Percentiles rank a stretch among this genome's conserved stretches.
phyloP scores from a whole-genome alignment of 2,888 invertebrate genomes.

The Drosophila maculinotata region DNA sequence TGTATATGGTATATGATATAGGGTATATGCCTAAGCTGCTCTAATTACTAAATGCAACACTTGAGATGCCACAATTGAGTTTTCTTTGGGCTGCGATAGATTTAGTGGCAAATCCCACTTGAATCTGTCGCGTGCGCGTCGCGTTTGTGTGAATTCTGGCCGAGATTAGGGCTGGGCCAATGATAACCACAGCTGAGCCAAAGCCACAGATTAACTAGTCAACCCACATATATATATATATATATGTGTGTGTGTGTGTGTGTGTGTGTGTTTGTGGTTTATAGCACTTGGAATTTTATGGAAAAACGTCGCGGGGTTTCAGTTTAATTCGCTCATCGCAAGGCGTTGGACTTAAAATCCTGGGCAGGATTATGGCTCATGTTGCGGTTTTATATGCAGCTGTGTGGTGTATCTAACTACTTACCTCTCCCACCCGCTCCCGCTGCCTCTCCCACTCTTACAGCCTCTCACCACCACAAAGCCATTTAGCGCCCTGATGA shows the following conservation, averaged over 20 bases:
- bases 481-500: constrained; percentile 74
- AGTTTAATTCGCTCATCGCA: constrained; percentile 56
- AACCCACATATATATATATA: constrained; percentile 13
- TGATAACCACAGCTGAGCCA: constrained; percentile 57
- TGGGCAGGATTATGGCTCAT: constrained; percentile 48
- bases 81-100: constrained; percentile 16
- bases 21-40: constrained; percentile 42
- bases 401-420: constrained; percentile 23
- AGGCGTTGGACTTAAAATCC: constrained; percentile 55
- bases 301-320: constrained; percentile 51
- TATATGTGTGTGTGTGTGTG: constrained; percentile 9
- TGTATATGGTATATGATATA: constrained; percentile 8
- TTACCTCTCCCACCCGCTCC: neutral
- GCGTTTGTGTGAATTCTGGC: constrained; percentile 58
- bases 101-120: constrained; percentile 47
- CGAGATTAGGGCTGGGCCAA: constrained; percentile 61
- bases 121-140: constrained; percentile 67
- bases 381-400: constrained; percentile 58
- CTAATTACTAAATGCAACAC: constrained; percentile 64
- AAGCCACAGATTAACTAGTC: constrained; percentile 65
- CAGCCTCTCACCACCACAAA: constrained; percentile 40
- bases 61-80: constrained; percentile 33
- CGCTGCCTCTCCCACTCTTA: constrained; percentile 5
- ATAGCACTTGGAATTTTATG: constrained; percentile 56
- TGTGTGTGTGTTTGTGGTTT: constrained; percentile 26